Percentiles rank a stretch among this genome's conserved stretches.
Evolutionary conservation across 2,113 vertebrate genomes (phyloP).

Genomic region (Pseudopipra pipra): DNA sequence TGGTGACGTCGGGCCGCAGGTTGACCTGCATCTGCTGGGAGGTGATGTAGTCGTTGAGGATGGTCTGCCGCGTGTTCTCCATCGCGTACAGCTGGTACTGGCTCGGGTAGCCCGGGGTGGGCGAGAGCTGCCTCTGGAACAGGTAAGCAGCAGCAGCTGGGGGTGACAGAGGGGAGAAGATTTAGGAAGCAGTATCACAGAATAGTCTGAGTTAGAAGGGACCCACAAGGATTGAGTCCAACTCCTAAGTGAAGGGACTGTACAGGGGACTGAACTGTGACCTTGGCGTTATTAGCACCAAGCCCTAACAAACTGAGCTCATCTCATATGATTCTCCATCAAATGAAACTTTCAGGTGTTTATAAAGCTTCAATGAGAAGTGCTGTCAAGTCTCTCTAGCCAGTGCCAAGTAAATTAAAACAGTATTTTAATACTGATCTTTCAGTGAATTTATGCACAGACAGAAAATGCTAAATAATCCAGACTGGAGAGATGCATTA

Average conservation of each 20-base stretch:
- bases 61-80: constrained; percentile 98
- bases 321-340: not conserved
- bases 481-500: not conserved
- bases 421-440: not conserved
- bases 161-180: not conserved
- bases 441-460: not conserved
- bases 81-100: constrained; percentile 98
- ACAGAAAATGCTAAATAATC: not conserved
- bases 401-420: not conserved
- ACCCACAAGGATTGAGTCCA: not conserved
- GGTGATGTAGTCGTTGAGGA: constrained; percentile 98
- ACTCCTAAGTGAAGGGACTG: not conserved
- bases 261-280: not conserved
- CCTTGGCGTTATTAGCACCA: not conserved
- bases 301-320: not conserved
- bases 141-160: constrained; percentile 85
- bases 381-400: not conserved
- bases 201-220: not conserved
- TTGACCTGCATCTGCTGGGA: constrained; percentile 99
- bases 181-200: not conserved
- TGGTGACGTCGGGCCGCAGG: constrained; percentile 85
- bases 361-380: not conserved
- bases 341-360: not conserved
- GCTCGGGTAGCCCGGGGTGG: constrained; percentile 91
- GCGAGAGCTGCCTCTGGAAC: constrained; percentile 93